phyloP scores from a whole-genome alignment of 2,888 invertebrate species.

The Volucella inflata region DNA sequence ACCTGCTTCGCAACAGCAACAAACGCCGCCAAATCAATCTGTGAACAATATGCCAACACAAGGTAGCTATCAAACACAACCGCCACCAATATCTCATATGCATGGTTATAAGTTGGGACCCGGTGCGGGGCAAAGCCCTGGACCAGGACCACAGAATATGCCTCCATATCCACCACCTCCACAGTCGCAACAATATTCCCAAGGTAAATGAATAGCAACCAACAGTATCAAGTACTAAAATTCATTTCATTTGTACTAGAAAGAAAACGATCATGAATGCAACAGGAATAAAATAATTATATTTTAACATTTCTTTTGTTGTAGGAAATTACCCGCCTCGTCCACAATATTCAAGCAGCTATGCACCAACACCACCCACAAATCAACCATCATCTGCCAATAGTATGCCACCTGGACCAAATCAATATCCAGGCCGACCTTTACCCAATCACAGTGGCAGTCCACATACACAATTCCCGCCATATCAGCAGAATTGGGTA shows the following conservation, averaged over 20 bases:
- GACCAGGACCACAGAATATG: conserved; percentile 85
- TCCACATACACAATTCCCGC: conserved; percentile 84
- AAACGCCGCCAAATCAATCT: conserved; percentile 80
- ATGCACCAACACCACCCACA: conserved; percentile 85
- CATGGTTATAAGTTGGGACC: conserved; percentile 87
- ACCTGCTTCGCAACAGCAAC: conserved; percentile 82
- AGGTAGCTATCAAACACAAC: conserved; percentile 80
- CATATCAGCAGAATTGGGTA: conserved; percentile 83
- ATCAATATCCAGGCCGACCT: conserved; percentile 85
- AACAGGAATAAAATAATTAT: not conserved
- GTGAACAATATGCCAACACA: conserved; percentile 82
- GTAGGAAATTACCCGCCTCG: conserved; percentile 83
- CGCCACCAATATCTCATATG: conserved; percentile 82
- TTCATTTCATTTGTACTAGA: conserved; percentile 37
- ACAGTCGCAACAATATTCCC: conserved; percentile 85
- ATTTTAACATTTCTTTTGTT: conserved; percentile 24
- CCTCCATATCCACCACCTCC: conserved; percentile 86
- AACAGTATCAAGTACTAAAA: not conserved
- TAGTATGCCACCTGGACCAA: conserved; percentile 83
- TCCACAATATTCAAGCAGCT: conserved; percentile 86
- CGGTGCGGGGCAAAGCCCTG: conserved; percentile 85
- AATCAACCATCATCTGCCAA: conserved; percentile 82
- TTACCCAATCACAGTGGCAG: conserved; percentile 85
- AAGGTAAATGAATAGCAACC: conserved; percentile 81
- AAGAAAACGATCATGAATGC: too few species aligned